phyloP scores from a whole-genome alignment of 2,113 vertebrate species.

The Gavialis gangeticus region DNA sequence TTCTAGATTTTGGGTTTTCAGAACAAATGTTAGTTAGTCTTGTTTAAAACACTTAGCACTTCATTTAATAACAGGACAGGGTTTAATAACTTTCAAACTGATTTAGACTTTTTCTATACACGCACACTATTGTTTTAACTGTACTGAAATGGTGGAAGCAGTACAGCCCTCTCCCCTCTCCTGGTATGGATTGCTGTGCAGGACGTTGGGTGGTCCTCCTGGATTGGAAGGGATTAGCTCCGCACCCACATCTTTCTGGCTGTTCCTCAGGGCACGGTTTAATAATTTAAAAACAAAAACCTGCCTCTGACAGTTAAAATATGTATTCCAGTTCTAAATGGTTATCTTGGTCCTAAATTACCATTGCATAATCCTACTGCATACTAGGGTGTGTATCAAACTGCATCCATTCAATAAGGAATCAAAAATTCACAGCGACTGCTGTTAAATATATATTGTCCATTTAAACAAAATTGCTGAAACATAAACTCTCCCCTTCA shows the following conservation, averaged over 20 bases:
- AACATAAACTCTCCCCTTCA: conserved; percentile 40
- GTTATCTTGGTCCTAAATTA: background rate
- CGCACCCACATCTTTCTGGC: too few relatives aligned
- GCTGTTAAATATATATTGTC: conserved; percentile 49
- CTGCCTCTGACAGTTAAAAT: background rate
- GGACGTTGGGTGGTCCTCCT: too few relatives aligned
- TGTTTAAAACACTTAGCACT: background rate
- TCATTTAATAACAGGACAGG: background rate
- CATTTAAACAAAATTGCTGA: conserved; percentile 20
- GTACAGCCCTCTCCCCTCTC: background rate
- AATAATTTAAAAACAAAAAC: too few relatives aligned
- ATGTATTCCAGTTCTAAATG: background rate
- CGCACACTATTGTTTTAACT: background rate
- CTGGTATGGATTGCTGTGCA: background rate
- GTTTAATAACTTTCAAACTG: background rate
- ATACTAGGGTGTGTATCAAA: background rate
- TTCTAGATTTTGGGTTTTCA: background rate
- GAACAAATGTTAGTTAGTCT: background rate
- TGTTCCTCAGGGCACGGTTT: too few relatives aligned
- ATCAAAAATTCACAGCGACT: conserved; percentile 27
- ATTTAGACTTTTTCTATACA: background rate
- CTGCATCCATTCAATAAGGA: conserved; percentile 8
- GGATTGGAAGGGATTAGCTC: too few relatives aligned
- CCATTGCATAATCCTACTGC: background rate
- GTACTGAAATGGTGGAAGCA: background rate